phyloP scores from a whole-genome alignment of 2,888 invertebrate species.

The Hydriomena furcata region DNA sequence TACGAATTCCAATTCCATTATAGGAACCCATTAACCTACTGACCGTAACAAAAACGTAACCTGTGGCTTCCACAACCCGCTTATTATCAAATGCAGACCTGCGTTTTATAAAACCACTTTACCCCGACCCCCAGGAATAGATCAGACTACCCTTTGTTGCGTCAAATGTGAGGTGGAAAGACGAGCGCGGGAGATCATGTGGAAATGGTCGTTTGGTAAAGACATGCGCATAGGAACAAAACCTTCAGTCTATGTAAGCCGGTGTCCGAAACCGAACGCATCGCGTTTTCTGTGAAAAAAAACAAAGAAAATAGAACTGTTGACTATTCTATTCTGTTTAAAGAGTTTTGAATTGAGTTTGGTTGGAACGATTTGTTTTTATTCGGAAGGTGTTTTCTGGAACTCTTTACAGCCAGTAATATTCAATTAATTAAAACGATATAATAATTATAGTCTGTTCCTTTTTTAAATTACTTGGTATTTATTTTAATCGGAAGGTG shows the following conservation, averaged over 20 bases:
- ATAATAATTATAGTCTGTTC: no score
- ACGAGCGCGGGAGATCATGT: constrained; percentile 44
- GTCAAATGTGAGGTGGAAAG: constrained; percentile 22
- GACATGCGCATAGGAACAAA: constrained; percentile 63
- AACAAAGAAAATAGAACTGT: constrained; percentile 7
- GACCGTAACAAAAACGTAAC: constrained; percentile 43
- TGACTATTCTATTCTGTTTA: no score
- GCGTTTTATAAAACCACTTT: constrained; percentile 48
- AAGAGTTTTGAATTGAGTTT: no score
- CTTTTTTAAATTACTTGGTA: no score
- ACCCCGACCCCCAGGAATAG: constrained; percentile 36
- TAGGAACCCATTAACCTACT: constrained; percentile 12
- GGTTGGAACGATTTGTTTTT: not conserved
- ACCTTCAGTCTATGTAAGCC: constrained; percentile 56
- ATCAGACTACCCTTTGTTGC: constrained; percentile 21
- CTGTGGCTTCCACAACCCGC: constrained; percentile 66
- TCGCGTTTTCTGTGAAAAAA: constrained; percentile 18
- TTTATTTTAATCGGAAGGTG: no score
- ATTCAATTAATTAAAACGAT: no score
- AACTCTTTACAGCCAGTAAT: no score
- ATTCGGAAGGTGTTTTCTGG: not conserved
- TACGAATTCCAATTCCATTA: constrained; percentile 2
- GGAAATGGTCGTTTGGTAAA: constrained; percentile 45
- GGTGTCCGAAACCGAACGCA: constrained; percentile 51
- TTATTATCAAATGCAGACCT: constrained; percentile 40